Percentiles rank a stretch among this genome's conserved stretches.
Evolutionary conservation across 2,888 invertebrate species (phyloP).

Genomic region (Leptarthrus brevirostris): DNA sequence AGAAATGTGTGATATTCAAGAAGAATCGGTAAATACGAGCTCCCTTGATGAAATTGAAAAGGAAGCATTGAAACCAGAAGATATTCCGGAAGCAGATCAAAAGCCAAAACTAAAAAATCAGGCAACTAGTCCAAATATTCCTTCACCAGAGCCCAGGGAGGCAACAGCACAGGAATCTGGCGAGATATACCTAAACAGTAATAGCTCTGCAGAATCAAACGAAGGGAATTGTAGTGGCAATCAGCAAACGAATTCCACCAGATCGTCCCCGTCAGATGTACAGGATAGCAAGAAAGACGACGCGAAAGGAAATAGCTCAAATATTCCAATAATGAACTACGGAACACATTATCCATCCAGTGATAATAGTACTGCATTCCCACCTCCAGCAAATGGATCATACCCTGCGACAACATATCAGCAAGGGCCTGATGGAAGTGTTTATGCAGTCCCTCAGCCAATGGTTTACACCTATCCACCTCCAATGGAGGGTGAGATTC

Average conservation of each 20-base stretch:
- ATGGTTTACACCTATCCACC: conserved; percentile 67
- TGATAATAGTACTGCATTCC: conserved; percentile 65
- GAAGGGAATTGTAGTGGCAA: conserved; percentile 53
- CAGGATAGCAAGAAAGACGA: conserved; percentile 48
- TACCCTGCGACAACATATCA: conserved; percentile 67
- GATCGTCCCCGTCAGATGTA: conserved; percentile 39
- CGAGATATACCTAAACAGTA: conserved; percentile 21
- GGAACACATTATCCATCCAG: conserved; percentile 64
- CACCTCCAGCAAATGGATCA: conserved; percentile 62
- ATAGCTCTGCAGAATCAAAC: conserved; percentile 41
- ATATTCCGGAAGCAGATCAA: conserved; percentile 64
- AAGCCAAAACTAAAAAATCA: conserved; percentile 67
- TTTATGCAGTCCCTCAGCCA: conserved; percentile 67
- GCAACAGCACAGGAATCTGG: conserved; percentile 41
- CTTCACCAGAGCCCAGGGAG: conserved; percentile 57
- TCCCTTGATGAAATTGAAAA: conserved; percentile 55
- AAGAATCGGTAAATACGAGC: conserved; percentile 54
- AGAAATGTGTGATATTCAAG: conserved; percentile 56
- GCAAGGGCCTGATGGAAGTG: conserved; percentile 67
- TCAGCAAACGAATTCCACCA: conserved; percentile 51
- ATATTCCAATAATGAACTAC: conserved; percentile 58
- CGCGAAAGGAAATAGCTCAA: conserved; percentile 43
- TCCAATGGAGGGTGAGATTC: conserved; percentile 64
- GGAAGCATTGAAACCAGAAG: conserved; percentile 58
- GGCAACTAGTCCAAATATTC: conserved; percentile 68